Base-by-base conservation (phyloP, 2,888 invertebrate genomes). In the Gari tellinella region DNA sequence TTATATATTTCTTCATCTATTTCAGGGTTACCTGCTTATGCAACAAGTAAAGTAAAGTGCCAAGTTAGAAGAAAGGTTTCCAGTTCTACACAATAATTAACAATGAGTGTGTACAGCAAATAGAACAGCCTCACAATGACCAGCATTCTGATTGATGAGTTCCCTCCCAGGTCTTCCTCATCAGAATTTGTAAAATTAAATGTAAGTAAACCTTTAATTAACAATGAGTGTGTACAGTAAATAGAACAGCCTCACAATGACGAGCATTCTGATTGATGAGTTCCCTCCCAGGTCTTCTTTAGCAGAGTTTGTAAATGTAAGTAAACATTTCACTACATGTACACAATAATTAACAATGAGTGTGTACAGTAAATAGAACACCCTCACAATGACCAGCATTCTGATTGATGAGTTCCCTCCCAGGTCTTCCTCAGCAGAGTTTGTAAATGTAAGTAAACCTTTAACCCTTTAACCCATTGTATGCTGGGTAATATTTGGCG, bases 381-480 rank as follows among this genome's bases (percentile, higher is more conserved):
- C 57, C 62, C 57, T 19, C 37, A 53, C 37, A 53, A 53, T 53
- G 52, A 53, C 48, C 17, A 55, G 26, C 38, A 45, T 61, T 38
- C 14, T 58, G 12, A 48, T 64, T 5, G 60, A 64, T 19, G 63
- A 69, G n/a, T 69, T 70, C 25, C 70, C 70, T 21, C 70, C 70
- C 4, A 43, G 49, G 26, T 43, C 70, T 12, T 70, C 63, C 14
- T 58, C 70, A 5, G 58, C 69, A 12, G 68, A n/a, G n/a, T n/a
- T n/a, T n/a, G n/a, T n/a, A n/a, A n/a, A n/a, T n/a, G n/a, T n/a
- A n/a, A n/a, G n/a, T n/a, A n/a, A n/a, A n/a, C n/a, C n/a, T n/a
- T n/a, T n/a, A n/a, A n/a, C n/a, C n/a, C n/a, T n/a, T n/a, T n/a
- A n/a, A n/a, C n/a, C n/a, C n/a, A n/a, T n/a, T n/a, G n/a, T n/a